These are phyloP conservation scores for Ophion ventricosus DNA, from an alignment of 2,888 invertebrate species.

Conservation along the genomic window DNA sequence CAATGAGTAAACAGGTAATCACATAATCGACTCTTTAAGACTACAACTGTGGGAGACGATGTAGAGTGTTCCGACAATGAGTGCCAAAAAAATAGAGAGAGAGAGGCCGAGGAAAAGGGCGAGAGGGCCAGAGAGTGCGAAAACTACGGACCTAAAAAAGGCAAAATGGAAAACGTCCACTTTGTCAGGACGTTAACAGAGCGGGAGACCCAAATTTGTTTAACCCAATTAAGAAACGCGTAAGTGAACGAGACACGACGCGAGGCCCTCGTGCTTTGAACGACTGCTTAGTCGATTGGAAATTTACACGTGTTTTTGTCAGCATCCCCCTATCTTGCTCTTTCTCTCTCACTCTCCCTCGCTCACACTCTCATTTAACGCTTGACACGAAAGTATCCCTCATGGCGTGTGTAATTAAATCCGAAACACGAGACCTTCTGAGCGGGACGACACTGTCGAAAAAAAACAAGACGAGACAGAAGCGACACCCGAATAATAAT, in stretches of 20 bases:
- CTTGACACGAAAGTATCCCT: slow-evolving; percentile 50
- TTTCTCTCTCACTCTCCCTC: slow-evolving; percentile 58
- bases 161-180: slow-evolving; percentile 1
- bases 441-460: slow-evolving; percentile 32
- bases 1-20: too few relatives aligned
- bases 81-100: slow-evolving; percentile 48
- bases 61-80: not conserved
- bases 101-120: slow-evolving; percentile 34
- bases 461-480: not conserved
- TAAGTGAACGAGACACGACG: slow-evolving; percentile 68
- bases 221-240: slow-evolving; percentile 76
- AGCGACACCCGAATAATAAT: slow-evolving; percentile 19
- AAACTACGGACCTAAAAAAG: slow-evolving; percentile 56
- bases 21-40: too few relatives aligned
- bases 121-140: slow-evolving; percentile 41
- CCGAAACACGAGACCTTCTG: slow-evolving; percentile 46
- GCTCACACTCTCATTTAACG: slow-evolving; percentile 72
- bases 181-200: slow-evolving; percentile 37
- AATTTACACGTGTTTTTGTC: slow-evolving; percentile 80
- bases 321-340: slow-evolving; percentile 52
- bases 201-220: slow-evolving; percentile 72
- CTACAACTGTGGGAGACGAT: too few relatives aligned
- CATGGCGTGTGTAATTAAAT: slow-evolving; percentile 61
- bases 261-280: slow-evolving; percentile 63
- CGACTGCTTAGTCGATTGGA: slow-evolving; percentile 77